Evolutionary conservation across 2,113 vertebrate genomes (phyloP).

Genomic region (Boulengerochromis microlepis): DNA sequence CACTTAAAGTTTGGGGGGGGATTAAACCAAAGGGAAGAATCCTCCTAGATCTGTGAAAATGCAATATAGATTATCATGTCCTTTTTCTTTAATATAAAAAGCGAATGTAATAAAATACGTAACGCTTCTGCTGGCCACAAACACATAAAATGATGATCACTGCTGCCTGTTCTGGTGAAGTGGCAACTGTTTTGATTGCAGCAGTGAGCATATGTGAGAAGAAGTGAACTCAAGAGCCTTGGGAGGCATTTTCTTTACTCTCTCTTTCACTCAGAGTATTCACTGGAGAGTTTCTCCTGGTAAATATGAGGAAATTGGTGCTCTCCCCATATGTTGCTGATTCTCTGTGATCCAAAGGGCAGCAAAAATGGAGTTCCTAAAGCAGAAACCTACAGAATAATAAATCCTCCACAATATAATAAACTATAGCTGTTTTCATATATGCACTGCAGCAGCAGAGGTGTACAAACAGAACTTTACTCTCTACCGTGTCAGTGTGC

Average conservation of each 20-base stretch:
- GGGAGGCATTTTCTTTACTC: background rate
- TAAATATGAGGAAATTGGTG: slow-evolving; percentile 9
- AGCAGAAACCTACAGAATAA: background rate
- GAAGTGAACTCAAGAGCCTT: background rate
- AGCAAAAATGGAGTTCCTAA: background rate
- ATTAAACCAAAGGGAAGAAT: background rate
- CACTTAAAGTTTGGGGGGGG: background rate
- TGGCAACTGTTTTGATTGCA: background rate
- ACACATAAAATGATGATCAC: background rate
- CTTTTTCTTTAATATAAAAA: background rate
- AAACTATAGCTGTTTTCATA: background rate
- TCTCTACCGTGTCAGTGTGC: background rate
- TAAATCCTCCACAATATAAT: background rate
- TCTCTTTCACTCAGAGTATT: background rate
- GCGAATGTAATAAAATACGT: background rate
- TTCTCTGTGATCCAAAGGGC: background rate
- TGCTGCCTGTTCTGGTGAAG: background rate
- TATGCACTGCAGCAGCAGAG: background rate
- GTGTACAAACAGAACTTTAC: background rate
- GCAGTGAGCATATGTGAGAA: background rate
- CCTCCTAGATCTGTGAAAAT: background rate
- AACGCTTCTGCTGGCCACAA: background rate
- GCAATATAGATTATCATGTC: background rate
- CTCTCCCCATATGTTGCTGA: background rate
- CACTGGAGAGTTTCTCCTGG: background rate